phyloP scores from a whole-genome alignment of 1,140 invertebrate species.

The Tenebrio molitor region DNA sequence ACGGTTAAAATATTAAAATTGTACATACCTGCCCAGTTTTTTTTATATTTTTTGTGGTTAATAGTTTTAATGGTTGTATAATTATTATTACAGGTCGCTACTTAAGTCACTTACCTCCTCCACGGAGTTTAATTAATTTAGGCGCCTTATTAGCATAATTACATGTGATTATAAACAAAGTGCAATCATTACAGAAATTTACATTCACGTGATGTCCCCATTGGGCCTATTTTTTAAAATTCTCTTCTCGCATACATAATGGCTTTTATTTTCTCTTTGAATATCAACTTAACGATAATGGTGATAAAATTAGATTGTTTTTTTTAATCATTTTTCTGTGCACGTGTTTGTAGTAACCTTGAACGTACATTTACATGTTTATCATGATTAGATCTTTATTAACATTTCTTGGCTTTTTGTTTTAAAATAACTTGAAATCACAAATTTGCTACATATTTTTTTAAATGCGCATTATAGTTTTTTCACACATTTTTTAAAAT shows the following conservation, averaged over 20 bases:
- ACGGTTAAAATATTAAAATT: too few relatives aligned
- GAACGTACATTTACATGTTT: constrained; percentile 29
- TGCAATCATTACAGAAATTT: constrained; percentile 7
- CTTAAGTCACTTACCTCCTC: too few relatives aligned
- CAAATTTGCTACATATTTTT: too few relatives aligned
- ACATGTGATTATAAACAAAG: neutral
- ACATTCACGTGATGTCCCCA: neutral
- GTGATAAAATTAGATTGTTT: constrained; percentile 20
- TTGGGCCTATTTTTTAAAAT: constrained; percentile 1
- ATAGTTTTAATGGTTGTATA: too few relatives aligned
- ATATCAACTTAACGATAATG: constrained; percentile 12
- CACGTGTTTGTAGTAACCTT: constrained; percentile 38
- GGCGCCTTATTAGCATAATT: constrained; percentile 8
- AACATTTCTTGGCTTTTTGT: neutral
- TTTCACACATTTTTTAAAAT: too few relatives aligned
- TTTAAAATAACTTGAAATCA: neutral
- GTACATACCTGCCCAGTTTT: too few relatives aligned
- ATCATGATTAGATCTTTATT: constrained; percentile 25
- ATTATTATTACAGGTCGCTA: too few relatives aligned
- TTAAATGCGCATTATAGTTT: too few relatives aligned
- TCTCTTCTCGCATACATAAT: neutral
- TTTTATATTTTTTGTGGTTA: too few relatives aligned
- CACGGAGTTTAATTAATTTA: neutral
- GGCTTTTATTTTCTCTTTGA: constrained; percentile 21
- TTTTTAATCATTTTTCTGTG: constrained; percentile 2